These are phyloP conservation scores for Schizaphis graminum DNA, from an alignment of 2,888 invertebrate species.

Conservation along the genomic window DNA sequence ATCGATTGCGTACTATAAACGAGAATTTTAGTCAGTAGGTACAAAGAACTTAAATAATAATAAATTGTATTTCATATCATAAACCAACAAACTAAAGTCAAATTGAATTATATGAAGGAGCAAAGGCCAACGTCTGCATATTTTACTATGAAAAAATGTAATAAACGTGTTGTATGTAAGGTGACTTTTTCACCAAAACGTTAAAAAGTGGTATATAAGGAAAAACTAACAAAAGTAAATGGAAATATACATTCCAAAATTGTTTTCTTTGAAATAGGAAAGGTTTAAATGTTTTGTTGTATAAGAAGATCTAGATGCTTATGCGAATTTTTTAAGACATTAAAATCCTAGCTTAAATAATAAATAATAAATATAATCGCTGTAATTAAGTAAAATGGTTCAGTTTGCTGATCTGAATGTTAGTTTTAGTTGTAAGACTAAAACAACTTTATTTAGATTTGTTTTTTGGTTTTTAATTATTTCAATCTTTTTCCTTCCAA, in stretches of 20 bases:
- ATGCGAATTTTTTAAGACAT: background rate
- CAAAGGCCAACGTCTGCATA: slow-evolving; percentile 6
- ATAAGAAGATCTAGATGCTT: too few relatives aligned
- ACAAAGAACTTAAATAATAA: background rate
- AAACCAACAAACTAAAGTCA: background rate
- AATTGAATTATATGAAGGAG: background rate
- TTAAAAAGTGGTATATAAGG: background rate
- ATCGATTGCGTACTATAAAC: background rate
- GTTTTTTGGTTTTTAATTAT: background rate
- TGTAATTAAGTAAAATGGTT: background rate
- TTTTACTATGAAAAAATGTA: background rate
- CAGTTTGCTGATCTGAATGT: background rate
- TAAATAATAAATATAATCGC: background rate
- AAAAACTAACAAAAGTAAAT: background rate
- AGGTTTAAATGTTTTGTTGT: too few relatives aligned
- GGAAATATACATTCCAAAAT: background rate
- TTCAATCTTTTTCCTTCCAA: background rate
- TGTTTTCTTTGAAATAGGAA: background rate
- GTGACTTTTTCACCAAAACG: background rate
- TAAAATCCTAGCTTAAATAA: background rate
- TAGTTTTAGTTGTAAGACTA: background rate
- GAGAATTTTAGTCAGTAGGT: background rate
- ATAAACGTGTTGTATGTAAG: background rate
- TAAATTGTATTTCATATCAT: background rate
- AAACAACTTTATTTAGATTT: background rate